Evolutionary conservation across 2,797 vertebrate species (phyloP).

Genomic region (Pipistrellus kuhlii): DNA sequence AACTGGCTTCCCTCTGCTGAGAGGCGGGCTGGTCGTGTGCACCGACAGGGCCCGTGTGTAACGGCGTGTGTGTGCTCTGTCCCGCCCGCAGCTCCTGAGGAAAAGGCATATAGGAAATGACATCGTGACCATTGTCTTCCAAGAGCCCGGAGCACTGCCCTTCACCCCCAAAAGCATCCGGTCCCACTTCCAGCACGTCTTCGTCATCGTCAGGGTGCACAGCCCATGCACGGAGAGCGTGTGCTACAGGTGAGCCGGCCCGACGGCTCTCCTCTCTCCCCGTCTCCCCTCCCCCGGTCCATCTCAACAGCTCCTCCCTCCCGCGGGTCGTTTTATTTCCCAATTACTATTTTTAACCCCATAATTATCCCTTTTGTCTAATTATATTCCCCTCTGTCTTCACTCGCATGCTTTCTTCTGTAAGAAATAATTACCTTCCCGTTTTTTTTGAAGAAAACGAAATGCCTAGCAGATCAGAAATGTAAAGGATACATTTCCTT

Average conservation of each 20-base stretch:
- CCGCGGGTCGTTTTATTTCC: background rate
- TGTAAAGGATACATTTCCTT: background rate
- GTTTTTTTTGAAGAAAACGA: background rate
- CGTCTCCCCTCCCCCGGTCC: no score
- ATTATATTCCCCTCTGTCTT: background rate
- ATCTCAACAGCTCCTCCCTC: background rate
- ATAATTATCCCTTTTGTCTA: background rate
- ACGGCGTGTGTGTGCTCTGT: conserved; percentile 72
- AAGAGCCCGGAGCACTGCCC: conserved; percentile 98
- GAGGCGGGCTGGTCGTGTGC: no score
- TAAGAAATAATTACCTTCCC: background rate
- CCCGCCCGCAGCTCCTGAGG: conserved; percentile 92
- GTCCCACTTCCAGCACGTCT: conserved; percentile 99
- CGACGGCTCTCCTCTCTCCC: no score
- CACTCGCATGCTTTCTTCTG: background rate
- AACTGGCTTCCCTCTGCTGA: no score
- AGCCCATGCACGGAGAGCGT: conserved; percentile 97
- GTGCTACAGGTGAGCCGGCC: conserved; percentile 94
- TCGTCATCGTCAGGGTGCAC: conserved; percentile 98
- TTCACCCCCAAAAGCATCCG: conserved; percentile 98
- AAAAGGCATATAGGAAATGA: conserved; percentile 99
- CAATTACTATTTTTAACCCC: background rate
- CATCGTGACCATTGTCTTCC: conserved; percentile 99
- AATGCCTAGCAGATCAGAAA: background rate
- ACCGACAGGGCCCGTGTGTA: background rate